Conservation (phyloP, 2,113 vertebrate genomes). For the Melanostigma gelatinosum region DNA sequence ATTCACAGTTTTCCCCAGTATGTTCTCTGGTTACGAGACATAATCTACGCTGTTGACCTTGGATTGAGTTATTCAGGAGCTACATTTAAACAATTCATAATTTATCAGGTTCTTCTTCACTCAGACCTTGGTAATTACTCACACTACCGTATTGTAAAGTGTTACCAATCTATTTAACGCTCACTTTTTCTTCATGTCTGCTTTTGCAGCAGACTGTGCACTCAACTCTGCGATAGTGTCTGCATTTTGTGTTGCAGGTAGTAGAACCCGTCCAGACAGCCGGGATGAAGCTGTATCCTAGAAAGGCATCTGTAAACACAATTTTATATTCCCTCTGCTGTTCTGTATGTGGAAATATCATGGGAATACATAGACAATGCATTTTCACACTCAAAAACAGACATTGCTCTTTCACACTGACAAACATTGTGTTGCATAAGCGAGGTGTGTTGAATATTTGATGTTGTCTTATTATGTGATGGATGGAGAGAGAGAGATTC, state of each 20-base stretch:
- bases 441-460: slow-evolving; percentile 28
- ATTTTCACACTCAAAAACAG: not conserved
- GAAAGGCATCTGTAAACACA: slow-evolving; percentile 30
- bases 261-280: slow-evolving; percentile 23
- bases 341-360: slow-evolving; percentile 28
- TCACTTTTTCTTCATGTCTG: not conserved
- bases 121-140: not conserved
- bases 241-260: slow-evolving; percentile 8
- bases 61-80: not conserved
- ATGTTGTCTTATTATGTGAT: not conserved
- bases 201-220: not conserved
- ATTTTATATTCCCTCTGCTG: slow-evolving; percentile 50
- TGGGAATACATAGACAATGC: slow-evolving; percentile 20
- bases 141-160: not conserved
- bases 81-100: not conserved
- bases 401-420: not conserved
- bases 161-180: not conserved
- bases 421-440: not conserved
- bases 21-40: not conserved
- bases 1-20: not conserved
- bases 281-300: slow-evolving; percentile 14
- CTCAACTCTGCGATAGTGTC: not conserved
- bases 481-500: not conserved
- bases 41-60: not conserved
- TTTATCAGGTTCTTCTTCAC: not conserved